Base-by-base conservation (phyloP, 2,888 invertebrate genomes). In the Lordiphosa fenestrarum region DNA sequence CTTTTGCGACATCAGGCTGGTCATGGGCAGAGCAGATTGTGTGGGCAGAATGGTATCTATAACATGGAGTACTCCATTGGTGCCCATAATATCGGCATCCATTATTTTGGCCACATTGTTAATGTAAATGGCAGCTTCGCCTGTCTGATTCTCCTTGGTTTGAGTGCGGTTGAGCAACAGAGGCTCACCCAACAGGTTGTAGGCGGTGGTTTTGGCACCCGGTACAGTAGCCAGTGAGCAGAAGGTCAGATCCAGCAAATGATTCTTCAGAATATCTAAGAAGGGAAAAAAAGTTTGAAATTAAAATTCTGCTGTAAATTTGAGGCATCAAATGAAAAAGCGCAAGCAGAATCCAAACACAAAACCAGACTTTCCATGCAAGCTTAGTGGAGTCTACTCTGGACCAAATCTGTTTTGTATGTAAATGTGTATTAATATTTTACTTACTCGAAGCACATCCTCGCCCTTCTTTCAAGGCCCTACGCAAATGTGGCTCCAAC, bases 31-130 rank as follows among this genome's bases (percentile, higher is more conserved):
- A 0, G 89, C 89, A 19, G 92, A 91, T 64, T 93, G 91, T 0
- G 94, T 94, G 51, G 93, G 91, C 41, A 94, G 85, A 23, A 94
- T 91, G 3, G 91, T 91, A 74, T 94, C 93, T 65, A 94, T 91
- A 25, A 93, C 90, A 85, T 94, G 94, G 25, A 95, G 84, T 2
- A 94, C 93, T n/a, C 94, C 95, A 87, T 95, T 94, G 2, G 92
- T 93, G 9, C 92, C 94, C 88, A 94, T 91, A 30, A 92, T 89
- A 84, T 94, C 94, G 3, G 90, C 87, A 54, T 91, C 91, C 6
- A 91, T 85, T 23, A 94, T 90, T 82, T 92, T 91, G 0, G 92
- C 92, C 46, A 91, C 90, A 12, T 92, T 91, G 70, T 92, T 92
- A 23, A 93, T 91, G 36, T 93, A 82, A 23, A 87, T 77, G 3